phyloP scores from a whole-genome alignment of 2,797 vertebrate species.

The Gephyroberyx darwinii region DNA sequence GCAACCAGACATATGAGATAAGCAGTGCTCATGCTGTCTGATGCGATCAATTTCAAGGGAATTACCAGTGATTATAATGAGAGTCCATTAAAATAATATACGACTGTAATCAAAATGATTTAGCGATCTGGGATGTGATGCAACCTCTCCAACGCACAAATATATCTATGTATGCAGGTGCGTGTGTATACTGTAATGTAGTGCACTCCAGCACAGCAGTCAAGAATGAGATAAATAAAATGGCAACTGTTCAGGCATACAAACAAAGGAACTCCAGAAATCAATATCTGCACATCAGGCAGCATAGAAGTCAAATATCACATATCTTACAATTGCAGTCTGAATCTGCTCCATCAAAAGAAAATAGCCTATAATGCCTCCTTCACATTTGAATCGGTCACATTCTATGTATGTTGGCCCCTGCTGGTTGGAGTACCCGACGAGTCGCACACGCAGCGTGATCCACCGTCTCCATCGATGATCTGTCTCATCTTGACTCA shows the following conservation, averaged over 20 bases:
- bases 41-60: conserved; percentile 71
- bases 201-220: conserved; percentile 68
- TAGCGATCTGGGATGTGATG: conserved; percentile 51
- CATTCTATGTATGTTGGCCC: too few species aligned
- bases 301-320: conserved; percentile 70
- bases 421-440: too few species aligned
- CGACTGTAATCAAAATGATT: conserved; percentile 72
- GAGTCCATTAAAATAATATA: conserved; percentile 75
- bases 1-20: conserved; percentile 65
- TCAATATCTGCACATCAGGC: conserved; percentile 78
- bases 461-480: too few species aligned
- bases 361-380: conserved; percentile 40
- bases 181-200: conserved; percentile 49
- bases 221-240: conserved; percentile 55
- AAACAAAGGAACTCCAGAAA: conserved; percentile 69
- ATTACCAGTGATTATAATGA: conserved; percentile 76
- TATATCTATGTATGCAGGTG: conserved; percentile 14
- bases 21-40: conserved; percentile 68
- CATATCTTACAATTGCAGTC: conserved; percentile 60
- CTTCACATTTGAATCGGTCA: too few species aligned
- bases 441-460: too few species aligned
- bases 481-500: too few species aligned
- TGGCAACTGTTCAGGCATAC: conserved; percentile 65
- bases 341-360: conserved; percentile 53
- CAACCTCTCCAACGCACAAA: conserved; percentile 44